phyloP scores from a whole-genome alignment of 2,113 vertebrate genomes.

The Pterocles orientalis region DNA sequence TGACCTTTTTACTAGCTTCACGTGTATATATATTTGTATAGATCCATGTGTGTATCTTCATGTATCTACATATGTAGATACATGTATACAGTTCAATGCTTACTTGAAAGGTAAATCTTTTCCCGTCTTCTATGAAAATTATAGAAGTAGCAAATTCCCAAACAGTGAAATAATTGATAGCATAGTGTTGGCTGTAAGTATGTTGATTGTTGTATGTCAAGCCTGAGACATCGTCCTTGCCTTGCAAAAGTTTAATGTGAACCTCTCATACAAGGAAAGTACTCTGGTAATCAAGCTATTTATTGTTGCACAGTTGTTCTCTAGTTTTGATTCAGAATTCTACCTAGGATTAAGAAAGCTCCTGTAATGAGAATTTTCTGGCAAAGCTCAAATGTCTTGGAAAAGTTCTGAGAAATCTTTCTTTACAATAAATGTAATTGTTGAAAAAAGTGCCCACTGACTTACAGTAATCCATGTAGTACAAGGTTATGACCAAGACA shows the following conservation, averaged over 20 bases:
- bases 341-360: not conserved
- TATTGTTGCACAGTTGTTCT: not conserved
- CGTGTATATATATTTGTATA: not conserved
- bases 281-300: not conserved
- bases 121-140: not conserved
- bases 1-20: not conserved
- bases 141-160: not conserved
- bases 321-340: not conserved
- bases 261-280: not conserved
- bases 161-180: not conserved
- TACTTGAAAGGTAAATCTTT: not conserved
- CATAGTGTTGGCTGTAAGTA: not conserved
- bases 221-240: not conserved
- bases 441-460: not conserved
- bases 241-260: not conserved
- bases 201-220: not conserved
- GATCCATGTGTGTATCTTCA: not conserved
- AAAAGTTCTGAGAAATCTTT: not conserved
- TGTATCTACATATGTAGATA: not conserved
- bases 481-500: not conserved
- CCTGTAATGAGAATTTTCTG: not conserved
- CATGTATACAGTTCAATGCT: not conserved
- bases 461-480: fast-evolving
- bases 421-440: not conserved
- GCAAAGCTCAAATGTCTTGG: not conserved